phyloP scores from a whole-genome alignment of 1,140 invertebrate genomes.

The Hirudo medicinalis region DNA sequence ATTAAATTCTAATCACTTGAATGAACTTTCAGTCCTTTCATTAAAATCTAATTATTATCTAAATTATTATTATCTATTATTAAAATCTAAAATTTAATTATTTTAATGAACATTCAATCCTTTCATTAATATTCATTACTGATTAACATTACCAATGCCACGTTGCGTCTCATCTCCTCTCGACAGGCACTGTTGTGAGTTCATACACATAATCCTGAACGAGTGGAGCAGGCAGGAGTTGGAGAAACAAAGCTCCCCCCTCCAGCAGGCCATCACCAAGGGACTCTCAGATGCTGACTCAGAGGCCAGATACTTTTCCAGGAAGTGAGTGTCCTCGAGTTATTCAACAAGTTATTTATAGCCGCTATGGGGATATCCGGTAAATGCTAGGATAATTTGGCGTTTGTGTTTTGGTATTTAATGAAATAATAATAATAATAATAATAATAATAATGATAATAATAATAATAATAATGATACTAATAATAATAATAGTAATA shows the following conservation, averaged over 20 bases:
- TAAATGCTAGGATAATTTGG: no score
- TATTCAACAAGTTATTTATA: not conserved
- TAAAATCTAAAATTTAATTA: no score
- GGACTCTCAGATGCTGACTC: conserved; percentile 82
- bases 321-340: conserved; percentile 42
- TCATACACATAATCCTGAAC: conserved; percentile 66
- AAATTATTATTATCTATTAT: no score
- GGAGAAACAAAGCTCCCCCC: conserved; percentile 60
- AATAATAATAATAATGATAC: no score
- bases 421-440: no score
- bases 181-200: conserved; percentile 59
- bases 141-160: not conserved
- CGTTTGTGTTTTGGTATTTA: no score
- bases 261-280: conserved; percentile 73
- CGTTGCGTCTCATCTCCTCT: not conserved
- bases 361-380: no score
- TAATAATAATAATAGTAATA: no score
- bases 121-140: not conserved
- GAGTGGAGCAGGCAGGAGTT: conserved; percentile 67
- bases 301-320: conserved; percentile 54
- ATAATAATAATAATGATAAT: no score
- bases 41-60: no score
- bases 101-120: no score
- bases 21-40: no score
- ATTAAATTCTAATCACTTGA: not conserved